Percentiles rank a stretch among this genome's conserved stretches.
Evolutionary conservation across 2,888 invertebrate species (phyloP).

Genomic region (Stratiomys singularior): DNA sequence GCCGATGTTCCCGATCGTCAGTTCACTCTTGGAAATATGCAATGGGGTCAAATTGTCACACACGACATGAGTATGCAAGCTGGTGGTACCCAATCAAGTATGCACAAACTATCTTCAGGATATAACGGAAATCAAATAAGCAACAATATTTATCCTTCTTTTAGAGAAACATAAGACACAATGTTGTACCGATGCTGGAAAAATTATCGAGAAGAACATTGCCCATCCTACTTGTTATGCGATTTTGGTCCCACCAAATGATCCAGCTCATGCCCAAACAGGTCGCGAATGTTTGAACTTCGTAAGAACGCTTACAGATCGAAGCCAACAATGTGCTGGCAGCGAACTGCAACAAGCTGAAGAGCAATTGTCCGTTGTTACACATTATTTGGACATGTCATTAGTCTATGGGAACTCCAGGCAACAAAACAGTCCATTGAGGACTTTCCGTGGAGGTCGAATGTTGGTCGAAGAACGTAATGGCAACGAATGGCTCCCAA

Average conservation of each 20-base stretch:
- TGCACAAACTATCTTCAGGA: conserved; percentile 61
- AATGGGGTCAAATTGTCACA: conserved; percentile 72
- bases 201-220: conserved; percentile 64
- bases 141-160: conserved; percentile 23
- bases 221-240: conserved; percentile 67
- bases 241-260: conserved; percentile 68
- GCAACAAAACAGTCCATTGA: conserved; percentile 72
- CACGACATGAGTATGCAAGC: conserved; percentile 70
- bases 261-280: conserved; percentile 67
- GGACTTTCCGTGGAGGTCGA: conserved; percentile 76
- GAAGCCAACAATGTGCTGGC: conserved; percentile 70
- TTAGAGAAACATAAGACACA: conserved; percentile 70
- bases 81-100: conserved; percentile 76
- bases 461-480: conserved; percentile 71
- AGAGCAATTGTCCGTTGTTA: conserved; percentile 70
- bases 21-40: conserved; percentile 78
- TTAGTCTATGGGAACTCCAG: conserved; percentile 82
- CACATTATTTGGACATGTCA: conserved; percentile 74
- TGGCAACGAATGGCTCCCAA: conserved; percentile 78
- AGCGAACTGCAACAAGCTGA: conserved; percentile 67
- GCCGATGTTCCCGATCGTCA: conserved; percentile 75
- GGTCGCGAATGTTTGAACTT: conserved; percentile 72
- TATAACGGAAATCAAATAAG: not conserved
- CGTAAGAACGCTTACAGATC: conserved; percentile 73
- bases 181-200: conserved; percentile 73